Percentiles rank a stretch among this genome's conserved stretches.
These are phyloP conservation scores for Eustalomyia histrio DNA, from an alignment of 2,888 invertebrate species.

Conservation along the genomic window DNA sequence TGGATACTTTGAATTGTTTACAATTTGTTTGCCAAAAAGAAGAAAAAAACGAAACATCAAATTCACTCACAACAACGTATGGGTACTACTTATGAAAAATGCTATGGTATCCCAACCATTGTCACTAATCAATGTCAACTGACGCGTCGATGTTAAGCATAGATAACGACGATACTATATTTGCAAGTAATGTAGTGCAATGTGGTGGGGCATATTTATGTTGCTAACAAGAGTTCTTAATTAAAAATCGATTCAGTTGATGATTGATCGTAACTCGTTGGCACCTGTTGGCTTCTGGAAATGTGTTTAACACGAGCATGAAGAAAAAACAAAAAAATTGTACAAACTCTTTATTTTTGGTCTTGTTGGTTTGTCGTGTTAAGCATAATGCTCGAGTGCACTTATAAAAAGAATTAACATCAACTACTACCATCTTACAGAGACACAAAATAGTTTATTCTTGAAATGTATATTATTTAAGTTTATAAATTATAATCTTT, in stretches of 20 bases:
- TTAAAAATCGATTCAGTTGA: slow-evolving; percentile 78
- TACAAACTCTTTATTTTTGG: slow-evolving; percentile 57
- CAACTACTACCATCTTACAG: neutral
- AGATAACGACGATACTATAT: slow-evolving; percentile 68
- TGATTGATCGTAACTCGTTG: slow-evolving; percentile 79
- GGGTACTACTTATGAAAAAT: slow-evolving; percentile 37
- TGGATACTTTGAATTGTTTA: slow-evolving; percentile 43
- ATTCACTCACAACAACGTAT: slow-evolving; percentile 42
- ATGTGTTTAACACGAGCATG: slow-evolving; percentile 76
- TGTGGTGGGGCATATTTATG: slow-evolving; percentile 69
- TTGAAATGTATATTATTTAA: neutral
- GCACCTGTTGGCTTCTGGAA: slow-evolving; percentile 80
- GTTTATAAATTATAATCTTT: too few relatives aligned
- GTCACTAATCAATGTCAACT: slow-evolving; percentile 68
- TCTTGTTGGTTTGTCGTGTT: slow-evolving; percentile 59
- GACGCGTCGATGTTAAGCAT: slow-evolving; percentile 68
- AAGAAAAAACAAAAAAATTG: slow-evolving; percentile 52
- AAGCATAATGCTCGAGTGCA: slow-evolving; percentile 65
- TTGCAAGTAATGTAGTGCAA: neutral
- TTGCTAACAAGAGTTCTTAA: slow-evolving; percentile 79
- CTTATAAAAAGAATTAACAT: slow-evolving; percentile 36
- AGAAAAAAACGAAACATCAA: slow-evolving; percentile 58
- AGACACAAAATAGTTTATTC: neutral
- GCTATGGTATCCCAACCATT: slow-evolving; percentile 54
- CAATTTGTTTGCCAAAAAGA: slow-evolving; percentile 34